Evolutionary conservation across 2,113 vertebrate species (phyloP).

Genomic region (Mirounga angustirostris): DNA sequence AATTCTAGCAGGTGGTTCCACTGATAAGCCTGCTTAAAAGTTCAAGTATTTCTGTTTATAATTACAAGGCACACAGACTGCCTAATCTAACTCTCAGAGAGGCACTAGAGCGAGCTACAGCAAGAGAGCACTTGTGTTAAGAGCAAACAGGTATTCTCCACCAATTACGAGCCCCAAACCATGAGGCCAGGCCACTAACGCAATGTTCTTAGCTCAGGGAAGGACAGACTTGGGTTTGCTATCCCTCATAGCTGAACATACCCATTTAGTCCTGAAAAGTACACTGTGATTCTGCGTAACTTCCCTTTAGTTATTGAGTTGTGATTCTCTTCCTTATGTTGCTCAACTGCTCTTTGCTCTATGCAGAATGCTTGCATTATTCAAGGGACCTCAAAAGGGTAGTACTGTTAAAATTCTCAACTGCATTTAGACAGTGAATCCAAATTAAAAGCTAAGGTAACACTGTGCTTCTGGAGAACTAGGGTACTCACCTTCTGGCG

Average conservation of each 20-base stretch:
- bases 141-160: conserved; percentile 24
- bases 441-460: conserved; percentile 29
- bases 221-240: not conserved
- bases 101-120: not conserved
- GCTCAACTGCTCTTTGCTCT: conserved; percentile 18
- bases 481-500: not conserved
- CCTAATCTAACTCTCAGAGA: conserved; percentile 3
- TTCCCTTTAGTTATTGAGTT: conserved; percentile 1
- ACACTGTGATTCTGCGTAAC: not conserved
- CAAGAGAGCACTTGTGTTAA: conserved; percentile 11
- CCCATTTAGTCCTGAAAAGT: not conserved
- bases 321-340: conserved; percentile 3
- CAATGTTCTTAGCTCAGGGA: conserved; percentile 17
- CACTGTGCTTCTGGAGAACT: not conserved
- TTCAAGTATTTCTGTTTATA: conserved; percentile 36
- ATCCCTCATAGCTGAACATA: not conserved
- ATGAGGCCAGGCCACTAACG: not conserved
- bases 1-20: conserved; percentile 34
- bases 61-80: not conserved
- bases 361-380: not conserved
- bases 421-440: not conserved
- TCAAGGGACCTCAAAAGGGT: conserved; percentile 1
- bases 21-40: conserved; percentile 54
- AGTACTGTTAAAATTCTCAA: not conserved
- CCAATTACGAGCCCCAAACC: conserved; percentile 28